These are phyloP conservation scores for Halocaridina rubra DNA, from an alignment of 2,888 invertebrate genomes.

Conservation along the genomic window DNA sequence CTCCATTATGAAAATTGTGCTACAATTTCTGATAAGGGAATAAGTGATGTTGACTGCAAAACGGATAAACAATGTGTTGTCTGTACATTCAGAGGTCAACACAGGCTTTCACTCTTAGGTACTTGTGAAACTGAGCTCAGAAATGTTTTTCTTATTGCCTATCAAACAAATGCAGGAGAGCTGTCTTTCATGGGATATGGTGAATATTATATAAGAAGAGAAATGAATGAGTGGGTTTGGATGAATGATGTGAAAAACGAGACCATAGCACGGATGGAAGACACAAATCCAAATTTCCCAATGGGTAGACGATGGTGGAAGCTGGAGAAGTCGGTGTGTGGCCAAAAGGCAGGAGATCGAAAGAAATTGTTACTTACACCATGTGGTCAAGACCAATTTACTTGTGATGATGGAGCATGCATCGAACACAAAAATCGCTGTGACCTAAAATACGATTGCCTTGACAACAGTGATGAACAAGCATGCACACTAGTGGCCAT, in stretches of 20 bases:
- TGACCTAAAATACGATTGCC: conserved; percentile 61
- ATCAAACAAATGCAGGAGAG: conserved; percentile 26
- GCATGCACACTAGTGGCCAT: conserved; percentile 37
- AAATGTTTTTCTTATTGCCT: conserved; percentile 38
- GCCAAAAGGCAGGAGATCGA: conserved; percentile 29
- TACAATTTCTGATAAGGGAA: conserved; percentile 3
- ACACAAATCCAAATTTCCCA: conserved; percentile 18
- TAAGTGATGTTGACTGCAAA: conserved; percentile 38
- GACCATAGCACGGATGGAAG: conserved; percentile 25
- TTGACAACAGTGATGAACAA: conserved; percentile 53
- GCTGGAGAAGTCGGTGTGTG: conserved; percentile 34
- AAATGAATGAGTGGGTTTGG: conserved; percentile 32
- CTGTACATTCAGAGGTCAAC: conserved; percentile 39
- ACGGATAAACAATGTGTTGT: conserved; percentile 20
- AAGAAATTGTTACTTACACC: conserved; percentile 26
- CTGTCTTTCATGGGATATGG: conserved; percentile 54
- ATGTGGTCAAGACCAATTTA: conserved; percentile 30
- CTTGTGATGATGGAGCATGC: conserved; percentile 54
- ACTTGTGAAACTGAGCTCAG: conserved; percentile 55
- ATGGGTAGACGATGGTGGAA: conserved; percentile 54
- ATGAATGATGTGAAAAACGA: neutral
- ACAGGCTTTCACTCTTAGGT: conserved; percentile 37
- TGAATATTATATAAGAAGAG: conserved; percentile 27
- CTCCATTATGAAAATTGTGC: conserved; percentile 51
- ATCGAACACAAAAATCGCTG: conserved; percentile 35